Conservation (phyloP, 2,888 invertebrate species). For the Acrocyrtus sp. region DNA sequence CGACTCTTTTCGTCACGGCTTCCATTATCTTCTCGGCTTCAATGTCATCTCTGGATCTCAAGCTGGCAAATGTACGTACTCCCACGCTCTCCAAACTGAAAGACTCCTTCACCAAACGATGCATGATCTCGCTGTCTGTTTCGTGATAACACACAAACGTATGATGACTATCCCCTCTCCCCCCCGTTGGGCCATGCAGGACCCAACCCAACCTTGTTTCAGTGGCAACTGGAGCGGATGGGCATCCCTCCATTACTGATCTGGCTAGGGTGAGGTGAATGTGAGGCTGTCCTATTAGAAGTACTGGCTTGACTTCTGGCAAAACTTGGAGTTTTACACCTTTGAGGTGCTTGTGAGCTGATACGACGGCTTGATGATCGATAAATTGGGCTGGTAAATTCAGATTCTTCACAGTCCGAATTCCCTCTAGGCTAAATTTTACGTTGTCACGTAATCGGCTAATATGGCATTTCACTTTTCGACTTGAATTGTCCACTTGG, state of each 20-base stretch:
- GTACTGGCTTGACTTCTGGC: not conserved
- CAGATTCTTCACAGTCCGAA: conserved; percentile 11
- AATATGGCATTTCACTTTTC: not conserved
- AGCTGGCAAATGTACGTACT: not conserved
- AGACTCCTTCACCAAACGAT: conserved; percentile 13
- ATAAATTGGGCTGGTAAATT: conserved; percentile 4
- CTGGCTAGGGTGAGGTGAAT: conserved; percentile 14
- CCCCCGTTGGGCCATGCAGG: conserved; percentile 6
- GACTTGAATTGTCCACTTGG: not conserved
- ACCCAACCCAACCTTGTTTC: conserved; percentile 25
- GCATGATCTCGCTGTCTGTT: not conserved
- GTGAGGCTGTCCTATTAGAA: conserved; percentile 24
- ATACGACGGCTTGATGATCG: not conserved
- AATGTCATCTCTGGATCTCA: conserved; percentile 6
- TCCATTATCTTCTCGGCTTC: conserved; percentile 5
- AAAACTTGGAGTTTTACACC: not conserved
- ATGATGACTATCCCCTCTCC: not conserved
- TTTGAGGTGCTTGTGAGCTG: not conserved
- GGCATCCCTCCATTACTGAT: not conserved
- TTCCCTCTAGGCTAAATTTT: not conserved
- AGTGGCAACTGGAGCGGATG: conserved; percentile 3
- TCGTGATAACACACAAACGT: not conserved
- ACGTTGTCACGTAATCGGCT: not conserved
- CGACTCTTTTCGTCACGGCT: not conserved
- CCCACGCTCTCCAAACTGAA: conserved; percentile 11